phyloP scores from a whole-genome alignment of 2,888 invertebrate species.

The Malthinus seriepunctatus region DNA sequence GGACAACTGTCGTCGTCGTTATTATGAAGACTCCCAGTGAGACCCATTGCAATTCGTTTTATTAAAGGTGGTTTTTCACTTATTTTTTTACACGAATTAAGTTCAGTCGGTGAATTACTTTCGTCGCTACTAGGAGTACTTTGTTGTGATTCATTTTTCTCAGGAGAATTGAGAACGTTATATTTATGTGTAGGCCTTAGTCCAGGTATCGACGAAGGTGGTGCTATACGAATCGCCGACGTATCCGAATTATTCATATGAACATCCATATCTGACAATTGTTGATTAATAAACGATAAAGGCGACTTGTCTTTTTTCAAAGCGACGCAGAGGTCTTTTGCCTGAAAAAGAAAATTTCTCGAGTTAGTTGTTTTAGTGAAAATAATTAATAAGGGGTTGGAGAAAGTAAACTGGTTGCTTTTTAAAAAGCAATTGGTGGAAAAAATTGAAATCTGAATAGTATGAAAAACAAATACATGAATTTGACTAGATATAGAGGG shows the following conservation, averaged over 20 bases:
- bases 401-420: no score
- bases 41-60: constrained; percentile 77
- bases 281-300: constrained; percentile 39
- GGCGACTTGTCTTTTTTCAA: constrained; percentile 46
- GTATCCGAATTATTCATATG: constrained; percentile 57
- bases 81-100: constrained; percentile 82
- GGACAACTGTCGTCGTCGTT: constrained; percentile 71
- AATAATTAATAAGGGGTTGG: neutral
- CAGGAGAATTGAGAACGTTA: constrained; percentile 54
- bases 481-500: neutral
- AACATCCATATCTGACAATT: constrained; percentile 57
- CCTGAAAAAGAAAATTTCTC: constrained; percentile 46
- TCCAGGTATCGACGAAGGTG: constrained; percentile 71
- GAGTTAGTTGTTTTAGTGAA: neutral
- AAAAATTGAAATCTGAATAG: neutral
- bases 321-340: constrained; percentile 51
- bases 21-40: constrained; percentile 61
- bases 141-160: constrained; percentile 55
- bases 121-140: constrained; percentile 78
- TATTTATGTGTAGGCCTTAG: constrained; percentile 65
- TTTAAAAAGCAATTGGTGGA: neutral
- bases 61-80: constrained; percentile 80
- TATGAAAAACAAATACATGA: neutral
- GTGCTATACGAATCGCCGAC: constrained; percentile 56
- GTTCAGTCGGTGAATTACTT: constrained; percentile 85